A percentile compares a stretch with the other conserved stretches of the same genome.
These are phyloP conservation scores for Caloenas nicobarica DNA, from an alignment of 2,113 vertebrate species.

Conservation along the genomic window DNA sequence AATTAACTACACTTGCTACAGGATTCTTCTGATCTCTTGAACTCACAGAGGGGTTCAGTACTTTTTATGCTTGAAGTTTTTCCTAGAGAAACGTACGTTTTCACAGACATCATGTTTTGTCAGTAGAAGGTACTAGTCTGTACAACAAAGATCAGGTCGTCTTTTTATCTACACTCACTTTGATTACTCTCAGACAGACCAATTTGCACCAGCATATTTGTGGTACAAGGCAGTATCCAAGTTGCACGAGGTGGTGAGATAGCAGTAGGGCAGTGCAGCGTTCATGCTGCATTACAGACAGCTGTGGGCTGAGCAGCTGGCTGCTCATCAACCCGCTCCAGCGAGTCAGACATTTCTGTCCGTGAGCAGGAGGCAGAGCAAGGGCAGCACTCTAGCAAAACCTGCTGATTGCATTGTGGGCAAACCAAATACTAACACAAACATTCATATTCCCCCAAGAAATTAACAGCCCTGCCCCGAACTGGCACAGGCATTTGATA, in stretches of 20 bases:
- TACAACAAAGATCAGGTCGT: background rate
- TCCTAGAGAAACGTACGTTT: background rate
- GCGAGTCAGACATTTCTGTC: background rate
- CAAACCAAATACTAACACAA: background rate
- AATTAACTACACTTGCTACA: background rate
- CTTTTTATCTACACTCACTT: background rate
- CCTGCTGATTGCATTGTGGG: accelerated
- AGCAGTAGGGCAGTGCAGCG: background rate
- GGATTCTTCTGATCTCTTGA: background rate
- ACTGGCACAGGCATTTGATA: background rate
- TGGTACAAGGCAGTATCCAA: background rate
- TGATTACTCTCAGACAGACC: background rate
- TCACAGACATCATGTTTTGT: background rate
- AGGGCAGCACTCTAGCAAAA: background rate
- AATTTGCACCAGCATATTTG: background rate
- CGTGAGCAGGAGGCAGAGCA: background rate
- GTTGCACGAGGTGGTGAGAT: background rate
- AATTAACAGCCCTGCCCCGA: background rate
- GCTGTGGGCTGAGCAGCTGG: background rate
- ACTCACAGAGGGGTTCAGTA: background rate
- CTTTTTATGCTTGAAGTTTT: background rate
- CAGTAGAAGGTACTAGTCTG: background rate
- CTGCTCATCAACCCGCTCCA: background rate
- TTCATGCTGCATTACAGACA: background rate
- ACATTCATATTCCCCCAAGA: background rate